Evolutionary conservation across 1,140 invertebrate genomes (phyloP).

Genomic region (Asbolus verrucosus): DNA sequence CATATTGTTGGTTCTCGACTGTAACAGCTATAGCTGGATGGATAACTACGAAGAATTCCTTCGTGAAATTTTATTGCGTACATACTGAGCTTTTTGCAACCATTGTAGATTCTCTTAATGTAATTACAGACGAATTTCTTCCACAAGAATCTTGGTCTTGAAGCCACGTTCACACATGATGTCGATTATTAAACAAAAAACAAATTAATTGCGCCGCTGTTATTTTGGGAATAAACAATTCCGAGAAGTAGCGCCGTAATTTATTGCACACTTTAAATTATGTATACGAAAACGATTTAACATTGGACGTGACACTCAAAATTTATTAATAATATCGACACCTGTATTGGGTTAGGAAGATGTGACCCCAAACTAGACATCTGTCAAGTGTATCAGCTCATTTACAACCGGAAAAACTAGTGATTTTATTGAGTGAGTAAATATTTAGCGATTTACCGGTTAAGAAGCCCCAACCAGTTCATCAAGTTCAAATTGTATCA

Average conservation of each 20-base stretch:
- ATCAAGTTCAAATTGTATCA: slow-evolving; percentile 49
- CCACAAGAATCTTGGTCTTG: slow-evolving; percentile 35
- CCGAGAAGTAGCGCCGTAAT: not conserved
- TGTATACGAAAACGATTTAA: not conserved
- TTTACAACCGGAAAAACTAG: slow-evolving; percentile 50
- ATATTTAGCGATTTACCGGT: slow-evolving; percentile 50
- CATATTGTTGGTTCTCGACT: slow-evolving; percentile 46
- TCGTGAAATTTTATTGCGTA: slow-evolving; percentile 55
- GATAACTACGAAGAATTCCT: slow-evolving; percentile 52
- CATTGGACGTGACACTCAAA: slow-evolving; percentile 5
- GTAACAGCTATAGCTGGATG: slow-evolving; percentile 49
- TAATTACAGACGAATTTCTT: slow-evolving; percentile 53
- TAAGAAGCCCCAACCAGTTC: slow-evolving; percentile 49
- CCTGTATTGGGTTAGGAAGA: slow-evolving; percentile 10
- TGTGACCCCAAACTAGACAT: slow-evolving; percentile 40
- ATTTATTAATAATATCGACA: slow-evolving; percentile 1
- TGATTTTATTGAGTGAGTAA: slow-evolving; percentile 48
- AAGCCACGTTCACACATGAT: slow-evolving; percentile 9
- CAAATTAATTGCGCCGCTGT: not conserved
- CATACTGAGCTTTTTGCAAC: slow-evolving; percentile 48
- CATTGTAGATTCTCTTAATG: slow-evolving; percentile 53
- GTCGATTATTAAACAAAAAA: slow-evolving; percentile 15
- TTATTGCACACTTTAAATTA: too few species aligned
- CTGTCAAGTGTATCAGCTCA: slow-evolving; percentile 48
- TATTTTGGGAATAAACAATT: slow-evolving; percentile 4